Percentiles rank a stretch among this genome's conserved stretches.
Conservation (phyloP, 2,888 invertebrate genomes). For the Timandra comae region DNA sequence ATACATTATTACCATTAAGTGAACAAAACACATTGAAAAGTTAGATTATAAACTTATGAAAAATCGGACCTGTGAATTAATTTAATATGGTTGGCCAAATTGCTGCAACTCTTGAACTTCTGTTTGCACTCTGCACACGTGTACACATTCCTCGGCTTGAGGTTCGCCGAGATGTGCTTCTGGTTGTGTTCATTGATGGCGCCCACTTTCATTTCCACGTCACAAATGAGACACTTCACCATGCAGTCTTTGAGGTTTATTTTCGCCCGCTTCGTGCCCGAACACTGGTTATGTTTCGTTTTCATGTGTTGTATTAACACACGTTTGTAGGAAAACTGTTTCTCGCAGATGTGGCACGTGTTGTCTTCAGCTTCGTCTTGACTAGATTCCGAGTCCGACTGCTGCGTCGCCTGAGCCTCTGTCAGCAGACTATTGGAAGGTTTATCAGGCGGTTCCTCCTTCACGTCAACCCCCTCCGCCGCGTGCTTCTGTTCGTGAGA, state of each 20-base stretch:
- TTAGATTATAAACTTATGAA: too few species aligned
- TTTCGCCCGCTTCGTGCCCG: slow-evolving; percentile 60
- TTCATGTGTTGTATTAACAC: slow-evolving; percentile 59
- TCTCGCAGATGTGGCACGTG: slow-evolving; percentile 70
- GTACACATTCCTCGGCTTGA: slow-evolving; percentile 64
- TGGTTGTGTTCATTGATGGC: slow-evolving; percentile 64
- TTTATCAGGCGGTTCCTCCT: slow-evolving; percentile 46
- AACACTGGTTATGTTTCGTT: slow-evolving; percentile 63
- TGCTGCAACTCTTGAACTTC: slow-evolving; percentile 59
- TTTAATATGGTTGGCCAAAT: slow-evolving; percentile 61
- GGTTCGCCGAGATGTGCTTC: slow-evolving; percentile 53
- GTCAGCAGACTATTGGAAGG: slow-evolving; percentile 28
- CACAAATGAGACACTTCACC: slow-evolving; percentile 64
- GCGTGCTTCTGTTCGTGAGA: slow-evolving; percentile 39
- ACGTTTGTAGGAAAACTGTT: slow-evolving; percentile 63
- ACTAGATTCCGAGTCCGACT: slow-evolving; percentile 58
- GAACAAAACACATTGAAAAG: too few species aligned
- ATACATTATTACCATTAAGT: too few species aligned
- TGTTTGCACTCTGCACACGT: slow-evolving; percentile 61
- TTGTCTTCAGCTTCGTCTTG: slow-evolving; percentile 58
- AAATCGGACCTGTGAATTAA: slow-evolving; percentile 60
- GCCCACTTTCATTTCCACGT: slow-evolving; percentile 63
- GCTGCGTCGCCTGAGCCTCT: slow-evolving; percentile 18
- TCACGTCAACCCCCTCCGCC: slow-evolving; percentile 31
- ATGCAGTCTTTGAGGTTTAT: slow-evolving; percentile 61